phyloP scores from a whole-genome alignment of 2,113 vertebrate genomes.

The Oreocharis arfaki region DNA sequence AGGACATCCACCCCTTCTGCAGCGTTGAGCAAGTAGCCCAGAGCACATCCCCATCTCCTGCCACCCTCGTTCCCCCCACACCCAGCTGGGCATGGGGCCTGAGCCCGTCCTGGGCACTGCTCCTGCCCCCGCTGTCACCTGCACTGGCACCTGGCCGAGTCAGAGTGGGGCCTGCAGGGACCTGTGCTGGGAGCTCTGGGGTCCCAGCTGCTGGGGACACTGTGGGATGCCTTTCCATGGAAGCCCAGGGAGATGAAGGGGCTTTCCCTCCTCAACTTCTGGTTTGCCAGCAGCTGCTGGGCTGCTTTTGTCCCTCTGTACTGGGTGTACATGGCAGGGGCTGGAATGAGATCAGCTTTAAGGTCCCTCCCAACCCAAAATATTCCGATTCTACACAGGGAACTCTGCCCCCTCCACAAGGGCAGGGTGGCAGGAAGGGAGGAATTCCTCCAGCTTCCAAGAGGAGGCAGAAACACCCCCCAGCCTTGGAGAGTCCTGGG shows the following conservation, averaged over 20 bases:
- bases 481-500: neutral
- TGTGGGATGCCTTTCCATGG: neutral
- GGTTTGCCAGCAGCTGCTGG: neutral
- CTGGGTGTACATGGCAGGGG: too few species aligned
- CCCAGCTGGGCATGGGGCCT: accelerated
- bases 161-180: neutral
- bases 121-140: neutral
- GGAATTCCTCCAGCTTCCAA: neutral
- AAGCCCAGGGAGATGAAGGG: neutral
- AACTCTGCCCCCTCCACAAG: neutral
- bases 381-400: neutral
- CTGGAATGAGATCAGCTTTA: neutral
- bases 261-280: neutral
- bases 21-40: neutral
- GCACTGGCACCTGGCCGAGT: neutral
- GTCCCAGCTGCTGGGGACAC: neutral
- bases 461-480: neutral
- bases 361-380: neutral
- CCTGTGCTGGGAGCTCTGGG: neutral
- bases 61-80: accelerated
- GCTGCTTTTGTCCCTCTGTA: neutral
- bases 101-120: neutral
- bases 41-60: neutral
- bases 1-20: neutral
- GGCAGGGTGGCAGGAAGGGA: neutral